These are phyloP conservation scores for Spinus olivaceus DNA, from an alignment of 2,797 vertebrate species.

Conservation along the genomic window DNA sequence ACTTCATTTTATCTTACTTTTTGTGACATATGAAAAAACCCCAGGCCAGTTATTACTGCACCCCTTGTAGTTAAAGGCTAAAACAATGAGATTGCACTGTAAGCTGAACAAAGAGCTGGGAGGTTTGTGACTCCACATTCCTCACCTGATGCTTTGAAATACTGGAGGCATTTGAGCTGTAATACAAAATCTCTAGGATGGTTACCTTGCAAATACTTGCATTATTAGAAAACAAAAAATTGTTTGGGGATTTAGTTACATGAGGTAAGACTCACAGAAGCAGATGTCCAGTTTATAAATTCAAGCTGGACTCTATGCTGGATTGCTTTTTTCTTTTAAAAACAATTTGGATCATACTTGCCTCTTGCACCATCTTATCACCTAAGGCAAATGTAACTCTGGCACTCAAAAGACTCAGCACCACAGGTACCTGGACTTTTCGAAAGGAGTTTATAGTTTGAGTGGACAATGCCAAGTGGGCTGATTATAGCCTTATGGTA, in stretches of 20 bases:
- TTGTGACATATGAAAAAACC: background rate
- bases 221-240: background rate
- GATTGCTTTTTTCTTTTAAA: background rate
- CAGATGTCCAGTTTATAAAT: background rate
- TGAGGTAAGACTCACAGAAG: background rate
- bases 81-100: background rate
- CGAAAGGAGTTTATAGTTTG: constrained; percentile 38
- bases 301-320: background rate
- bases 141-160: background rate
- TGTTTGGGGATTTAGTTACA: background rate
- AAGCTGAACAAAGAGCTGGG: background rate
- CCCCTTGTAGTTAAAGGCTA: background rate
- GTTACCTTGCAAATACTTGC: background rate
- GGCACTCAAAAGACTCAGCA: constrained; percentile 1
- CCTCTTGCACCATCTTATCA: background rate
- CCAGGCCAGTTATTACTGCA: background rate
- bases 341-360: background rate
- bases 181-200: background rate
- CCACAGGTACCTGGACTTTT: constrained; percentile 44
- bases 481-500: constrained; percentile 55
- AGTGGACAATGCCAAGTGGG: constrained; percentile 37
- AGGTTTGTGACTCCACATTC: background rate
- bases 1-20: background rate
- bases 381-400: constrained; percentile 41
- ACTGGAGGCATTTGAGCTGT: background rate